Percentiles rank a stretch among this genome's conserved stretches.
Evolutionary conservation across 1,140 invertebrate species (phyloP).

Genomic region (Zophobas atratus): DNA sequence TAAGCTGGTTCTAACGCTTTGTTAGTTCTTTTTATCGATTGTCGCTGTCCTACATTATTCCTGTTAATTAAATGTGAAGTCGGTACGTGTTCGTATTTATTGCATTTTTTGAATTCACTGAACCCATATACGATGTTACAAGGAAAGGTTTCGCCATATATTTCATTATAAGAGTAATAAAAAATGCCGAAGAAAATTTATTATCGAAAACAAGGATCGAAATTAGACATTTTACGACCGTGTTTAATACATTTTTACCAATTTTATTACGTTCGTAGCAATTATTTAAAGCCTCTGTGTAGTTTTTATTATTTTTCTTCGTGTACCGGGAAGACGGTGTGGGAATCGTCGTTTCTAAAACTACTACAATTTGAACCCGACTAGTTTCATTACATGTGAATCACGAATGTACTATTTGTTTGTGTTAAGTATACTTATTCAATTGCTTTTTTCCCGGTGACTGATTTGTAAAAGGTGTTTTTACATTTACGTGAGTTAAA

Average conservation of each 20-base stretch:
- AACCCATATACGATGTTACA: not conserved
- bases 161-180: not conserved
- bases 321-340: constrained; percentile 1
- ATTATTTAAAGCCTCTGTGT: constrained; percentile 9
- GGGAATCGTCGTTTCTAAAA: not conserved
- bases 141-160: not conserved
- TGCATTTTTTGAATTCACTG: not conserved
- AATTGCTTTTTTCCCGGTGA: too few species aligned
- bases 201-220: constrained; percentile 6
- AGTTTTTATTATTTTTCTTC: constrained; percentile 10
- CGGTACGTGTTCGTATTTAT: too few species aligned
- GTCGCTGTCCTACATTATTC: too few species aligned
- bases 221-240: constrained; percentile 12
- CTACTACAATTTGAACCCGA: too few species aligned
- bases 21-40: too few species aligned
- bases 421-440: too few species aligned
- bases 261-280: constrained; percentile 14
- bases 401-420: too few species aligned
- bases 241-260: constrained; percentile 30
- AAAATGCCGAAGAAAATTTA: constrained; percentile 10
- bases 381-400: too few species aligned
- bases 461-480: too few species aligned
- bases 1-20: too few species aligned
- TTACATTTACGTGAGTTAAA: too few species aligned
- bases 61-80: too few species aligned